These are phyloP conservation scores for Spodoptera picta DNA, from an alignment of 2,888 invertebrate species.

Conservation along the genomic window DNA sequence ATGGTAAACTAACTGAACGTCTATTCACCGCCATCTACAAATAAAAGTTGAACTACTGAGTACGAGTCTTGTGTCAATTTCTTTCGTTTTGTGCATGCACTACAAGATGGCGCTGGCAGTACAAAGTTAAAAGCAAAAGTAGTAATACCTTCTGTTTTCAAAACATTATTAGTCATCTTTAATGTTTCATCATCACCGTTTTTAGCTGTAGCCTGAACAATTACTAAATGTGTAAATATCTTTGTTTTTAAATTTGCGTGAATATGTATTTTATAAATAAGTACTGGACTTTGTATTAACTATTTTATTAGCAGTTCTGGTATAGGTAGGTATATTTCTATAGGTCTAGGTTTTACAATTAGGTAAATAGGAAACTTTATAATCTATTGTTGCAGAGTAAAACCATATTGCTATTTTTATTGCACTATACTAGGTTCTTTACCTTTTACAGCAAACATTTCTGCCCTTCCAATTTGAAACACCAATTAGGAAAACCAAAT, in stretches of 20 bases:
- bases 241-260: neutral
- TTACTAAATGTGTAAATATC: constrained; percentile 29
- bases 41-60: neutral
- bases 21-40: constrained; percentile 43
- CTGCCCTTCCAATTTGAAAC: too few relatives aligned
- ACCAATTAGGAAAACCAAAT: too few relatives aligned
- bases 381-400: too few relatives aligned
- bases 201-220: constrained; percentile 16
- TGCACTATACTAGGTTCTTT: too few relatives aligned
- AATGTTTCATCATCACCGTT: constrained; percentile 35
- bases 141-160: constrained; percentile 23
- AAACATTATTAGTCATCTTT: constrained; percentile 25
- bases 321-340: neutral
- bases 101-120: constrained; percentile 41
- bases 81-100: neutral
- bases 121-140: neutral
- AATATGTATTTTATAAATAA: constrained; percentile 1
- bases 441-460: too few relatives aligned
- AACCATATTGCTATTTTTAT: too few relatives aligned
- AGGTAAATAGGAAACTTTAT: too few relatives aligned
- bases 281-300: neutral
- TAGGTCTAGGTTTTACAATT: too few relatives aligned
- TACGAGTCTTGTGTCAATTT: neutral
- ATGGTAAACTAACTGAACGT: constrained; percentile 9
- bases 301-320: neutral